Base-by-base conservation (phyloP, 2,888 invertebrate species). In the Megamerina dolium region DNA sequence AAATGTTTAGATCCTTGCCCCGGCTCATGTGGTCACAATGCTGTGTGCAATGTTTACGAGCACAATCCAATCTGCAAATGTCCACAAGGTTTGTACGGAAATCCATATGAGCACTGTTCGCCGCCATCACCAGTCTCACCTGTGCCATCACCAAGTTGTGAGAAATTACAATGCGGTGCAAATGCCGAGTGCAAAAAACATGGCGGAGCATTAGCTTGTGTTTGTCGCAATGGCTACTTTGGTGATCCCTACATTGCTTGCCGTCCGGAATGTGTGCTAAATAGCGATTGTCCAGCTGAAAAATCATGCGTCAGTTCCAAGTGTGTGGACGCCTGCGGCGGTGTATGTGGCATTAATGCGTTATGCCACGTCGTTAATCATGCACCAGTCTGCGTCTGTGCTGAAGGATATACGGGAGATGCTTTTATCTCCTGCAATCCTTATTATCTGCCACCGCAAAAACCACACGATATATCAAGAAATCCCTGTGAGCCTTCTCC, bases 401-500 rank as follows among this genome's bases (percentile, higher is more conserved):
- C 82, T 54, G 74, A 80, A 39, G 80, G 81, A 23, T 77, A 77
- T 56, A 77, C 78, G 12, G 88, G 88, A 34, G 84, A 89, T 73
- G 84, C 87, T 9, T 85, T 86, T 57, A 74, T 82, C 19, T 76
- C 80, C 51, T 88, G 88, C 60, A 81, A 79, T 63, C 75, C 76
- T n/a, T 64, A 69, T 43, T 62, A 66, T 33, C 46, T 70, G 16
- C 74, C 75, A 41, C 68, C 74, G 42, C 53, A 23, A 56, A 61
- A 23, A 50, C 41, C 66, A 73, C 40, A 14, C 3, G 54, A 50
- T 18, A 43, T 45, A 3, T 70, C 75, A 12, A 63, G 72, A 43
- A 85, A 85, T 59, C 85, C 83, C 10, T 88, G 88, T 64, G 84
- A 86, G 61, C 87, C 87, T 38, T 85, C 85, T 14, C 88, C 88